Evolutionary conservation across 2,113 vertebrate genomes (phyloP).

Genomic region (Heterotis niloticus): DNA sequence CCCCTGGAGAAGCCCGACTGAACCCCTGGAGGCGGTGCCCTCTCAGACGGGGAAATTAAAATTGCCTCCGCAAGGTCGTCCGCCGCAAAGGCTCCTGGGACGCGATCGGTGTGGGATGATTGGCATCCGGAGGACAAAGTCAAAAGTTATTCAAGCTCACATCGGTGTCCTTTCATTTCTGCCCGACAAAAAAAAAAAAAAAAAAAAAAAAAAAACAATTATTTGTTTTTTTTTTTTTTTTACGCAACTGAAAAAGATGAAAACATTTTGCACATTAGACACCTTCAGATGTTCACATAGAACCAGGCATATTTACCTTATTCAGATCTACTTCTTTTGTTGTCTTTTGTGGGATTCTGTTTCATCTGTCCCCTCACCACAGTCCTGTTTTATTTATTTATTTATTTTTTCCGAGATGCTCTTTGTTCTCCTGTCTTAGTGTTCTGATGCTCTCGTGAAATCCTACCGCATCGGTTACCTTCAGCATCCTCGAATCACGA

Average conservation of each 20-base stretch:
- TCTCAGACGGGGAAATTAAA: constrained; percentile 6
- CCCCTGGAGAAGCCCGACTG: constrained; percentile 5
- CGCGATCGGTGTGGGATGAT: background rate
- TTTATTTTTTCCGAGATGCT: too few relatives aligned
- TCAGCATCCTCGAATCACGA: background rate
- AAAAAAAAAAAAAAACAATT: background rate
- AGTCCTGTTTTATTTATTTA: background rate
- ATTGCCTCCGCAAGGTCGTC: constrained; percentile 10
- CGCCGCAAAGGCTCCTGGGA: background rate
- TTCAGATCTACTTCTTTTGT: background rate
- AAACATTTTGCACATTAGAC: background rate
- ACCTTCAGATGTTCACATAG: background rate
- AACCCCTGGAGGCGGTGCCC: background rate
- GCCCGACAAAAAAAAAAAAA: too few relatives aligned
- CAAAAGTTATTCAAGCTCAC: background rate
- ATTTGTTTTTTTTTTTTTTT: too few relatives aligned
- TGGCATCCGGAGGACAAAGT: background rate
- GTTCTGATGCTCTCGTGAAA: background rate
- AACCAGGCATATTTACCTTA: background rate
- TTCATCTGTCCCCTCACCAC: background rate
- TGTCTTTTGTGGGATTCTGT: background rate
- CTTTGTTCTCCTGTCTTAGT: constrained; percentile 6
- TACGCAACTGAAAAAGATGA: background rate
- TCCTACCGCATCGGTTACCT: background rate
- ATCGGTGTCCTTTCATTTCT: background rate